Evolutionary conservation across 2,888 invertebrate genomes (phyloP), one percentile per base, ranked within the genome.

Genomic region (Erebia aethiops): DNA sequence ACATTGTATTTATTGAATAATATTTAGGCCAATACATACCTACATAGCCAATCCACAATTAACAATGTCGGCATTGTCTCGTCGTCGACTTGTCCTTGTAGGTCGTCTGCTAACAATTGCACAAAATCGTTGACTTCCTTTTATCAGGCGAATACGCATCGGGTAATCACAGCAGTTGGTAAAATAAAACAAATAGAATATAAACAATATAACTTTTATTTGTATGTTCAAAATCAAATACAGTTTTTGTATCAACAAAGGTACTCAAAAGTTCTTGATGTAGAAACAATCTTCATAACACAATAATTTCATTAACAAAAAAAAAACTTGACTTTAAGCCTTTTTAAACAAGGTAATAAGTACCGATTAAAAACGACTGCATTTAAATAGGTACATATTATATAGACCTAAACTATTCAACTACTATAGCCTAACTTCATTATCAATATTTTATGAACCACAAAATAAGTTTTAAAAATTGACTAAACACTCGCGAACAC

Each of bases 61-160:
- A 67, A 64, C 60, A 64, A 67, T 49, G 67, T 61, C 16, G 52
- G 61, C 52, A 64, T 67, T 68, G 67, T 71, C 64, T 70, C 67
- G 69, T 67, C 69, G 65, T 56, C 64, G 57, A 65, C 65, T 68
- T 70, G 72, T 75, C 70, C 72, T 73, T 67, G 69, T 69, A 62
- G 49, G 70, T 73, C 70, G 51, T 69, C 64, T 64, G 74, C 69
- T 49, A 72, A 73, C 71, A 72, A 76, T 76, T 76, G 70, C 56
- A 68, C 66, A 67, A 75, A 76, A 76, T 77, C 71, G 74, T 61
- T 66, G 72, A 72, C 73, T 76, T 77, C 74, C 75, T 74, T 72
- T 72, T 14, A 52, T 16, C 54, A 35, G 35, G 16, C 52, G 41
- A 52, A 60, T 60, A 43, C 60, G 16, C 41, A 43, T 0, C 14